Percentiles rank a stretch among this genome's conserved stretches.
Evolutionary conservation across 2,797 vertebrate species (phyloP).

Genomic region (Sternotherus odoratus): DNA sequence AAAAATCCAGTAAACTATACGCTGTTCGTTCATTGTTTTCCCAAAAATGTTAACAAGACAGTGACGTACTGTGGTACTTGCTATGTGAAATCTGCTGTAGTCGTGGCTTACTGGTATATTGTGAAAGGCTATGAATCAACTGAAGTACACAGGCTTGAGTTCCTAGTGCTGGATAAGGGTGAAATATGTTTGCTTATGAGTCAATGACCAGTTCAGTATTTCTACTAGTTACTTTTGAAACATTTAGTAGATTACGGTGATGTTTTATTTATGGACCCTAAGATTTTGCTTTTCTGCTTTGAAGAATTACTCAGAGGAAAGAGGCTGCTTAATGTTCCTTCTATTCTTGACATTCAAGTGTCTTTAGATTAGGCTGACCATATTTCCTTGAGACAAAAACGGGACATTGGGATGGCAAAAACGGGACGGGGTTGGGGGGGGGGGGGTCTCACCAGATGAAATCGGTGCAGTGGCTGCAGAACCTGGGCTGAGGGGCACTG

Average conservation of each 20-base stretch:
- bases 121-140: constrained; percentile 75
- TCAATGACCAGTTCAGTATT: constrained; percentile 71
- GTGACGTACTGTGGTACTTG: constrained; percentile 51
- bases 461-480: too few species aligned
- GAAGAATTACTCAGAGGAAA: constrained; percentile 38
- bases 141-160: constrained; percentile 52
- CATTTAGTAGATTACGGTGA: constrained; percentile 75
- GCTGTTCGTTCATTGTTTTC: not conserved
- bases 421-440: too few species aligned
- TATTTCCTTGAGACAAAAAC: too few species aligned
- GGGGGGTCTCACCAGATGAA: too few species aligned
- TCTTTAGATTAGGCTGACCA: too few species aligned
- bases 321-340: constrained; percentile 63
- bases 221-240: constrained; percentile 75
- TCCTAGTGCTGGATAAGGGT: constrained; percentile 35
- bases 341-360: constrained; percentile 61
- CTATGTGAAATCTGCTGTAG: constrained; percentile 64
- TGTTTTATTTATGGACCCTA: constrained; percentile 72
- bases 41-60: constrained; percentile 70
- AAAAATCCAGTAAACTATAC: constrained; percentile 13
- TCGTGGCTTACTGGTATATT: constrained; percentile 60
- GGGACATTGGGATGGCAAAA: too few species aligned
- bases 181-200: constrained; percentile 73
- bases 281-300: constrained; percentile 48
- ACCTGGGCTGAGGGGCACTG: too few species aligned